Evolutionary conservation across 2,888 invertebrate species (phyloP).

Genomic region (Orthonychiurus folsomi): DNA sequence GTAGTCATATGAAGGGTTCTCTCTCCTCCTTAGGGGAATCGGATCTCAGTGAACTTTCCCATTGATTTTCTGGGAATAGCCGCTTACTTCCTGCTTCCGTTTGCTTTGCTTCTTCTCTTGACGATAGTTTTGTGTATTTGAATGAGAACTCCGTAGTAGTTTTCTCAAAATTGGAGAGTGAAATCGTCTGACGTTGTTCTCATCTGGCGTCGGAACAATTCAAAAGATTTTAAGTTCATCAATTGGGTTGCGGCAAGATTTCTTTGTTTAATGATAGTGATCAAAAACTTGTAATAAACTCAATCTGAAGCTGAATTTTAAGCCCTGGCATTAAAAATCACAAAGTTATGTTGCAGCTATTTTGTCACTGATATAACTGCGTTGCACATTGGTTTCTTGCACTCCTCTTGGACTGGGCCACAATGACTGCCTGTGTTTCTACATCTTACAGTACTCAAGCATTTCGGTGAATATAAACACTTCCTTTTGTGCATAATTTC

Average conservation of each 20-base stretch:
- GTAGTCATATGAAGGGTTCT: too few species aligned
- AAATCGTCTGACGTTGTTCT: neutral
- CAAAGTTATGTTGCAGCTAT: too few species aligned
- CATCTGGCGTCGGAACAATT: too few species aligned
- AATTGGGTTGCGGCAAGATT: too few species aligned
- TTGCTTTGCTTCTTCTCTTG: neutral
- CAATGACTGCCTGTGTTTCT: constrained; percentile 33
- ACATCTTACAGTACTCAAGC: constrained; percentile 39
- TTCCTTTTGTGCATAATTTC: neutral
- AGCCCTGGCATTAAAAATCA: too few species aligned
- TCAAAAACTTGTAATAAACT: too few species aligned
- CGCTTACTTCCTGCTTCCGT: neutral
- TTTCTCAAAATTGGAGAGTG: neutral
- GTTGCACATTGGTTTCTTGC: neutral
- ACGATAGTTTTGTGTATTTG: neutral
- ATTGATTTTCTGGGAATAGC: neutral
- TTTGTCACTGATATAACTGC: neutral
- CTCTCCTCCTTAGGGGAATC: too few species aligned
- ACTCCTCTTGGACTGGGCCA: neutral
- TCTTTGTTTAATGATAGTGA: too few species aligned
- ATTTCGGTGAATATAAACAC: constrained; percentile 30
- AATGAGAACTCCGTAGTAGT: neutral
- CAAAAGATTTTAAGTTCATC: too few species aligned
- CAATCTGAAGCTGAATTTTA: too few species aligned
- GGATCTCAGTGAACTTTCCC: neutral